Conservation (phyloP, 2,113 vertebrate genomes). For the Gambusia holbrooki region DNA sequence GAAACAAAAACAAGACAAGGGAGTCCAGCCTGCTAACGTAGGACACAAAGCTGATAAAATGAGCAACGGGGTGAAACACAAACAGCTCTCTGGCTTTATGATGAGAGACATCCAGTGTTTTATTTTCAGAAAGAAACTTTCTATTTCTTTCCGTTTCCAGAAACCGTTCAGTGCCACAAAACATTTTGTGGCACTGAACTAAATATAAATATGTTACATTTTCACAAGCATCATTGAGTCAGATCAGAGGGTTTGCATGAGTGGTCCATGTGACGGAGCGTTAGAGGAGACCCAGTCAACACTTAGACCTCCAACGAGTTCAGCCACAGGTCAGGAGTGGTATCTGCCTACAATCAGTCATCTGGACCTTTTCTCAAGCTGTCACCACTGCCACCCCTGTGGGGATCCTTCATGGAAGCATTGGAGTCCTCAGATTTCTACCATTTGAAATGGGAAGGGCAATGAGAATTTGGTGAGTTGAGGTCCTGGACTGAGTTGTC, state of each 20-base stretch:
- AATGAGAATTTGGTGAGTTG: neutral
- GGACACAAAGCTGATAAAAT: conserved; percentile 1
- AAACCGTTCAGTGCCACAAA: neutral
- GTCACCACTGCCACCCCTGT: conserved; percentile 30
- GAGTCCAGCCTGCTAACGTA: neutral
- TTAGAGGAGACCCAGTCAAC: conserved; percentile 1
- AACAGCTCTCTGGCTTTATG: conserved; percentile 8
- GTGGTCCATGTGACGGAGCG: neutral
- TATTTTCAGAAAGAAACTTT: conserved; percentile 22
- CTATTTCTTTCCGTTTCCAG: neutral
- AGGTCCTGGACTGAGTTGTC: neutral
- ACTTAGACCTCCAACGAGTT: conserved; percentile 50
- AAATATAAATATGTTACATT: conserved; percentile 1
- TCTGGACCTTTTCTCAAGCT: conserved; percentile 51
- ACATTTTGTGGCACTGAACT: conserved; percentile 13
- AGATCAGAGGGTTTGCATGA: conserved; percentile 5
- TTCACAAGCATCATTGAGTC: conserved; percentile 11
- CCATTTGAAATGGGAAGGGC: conserved; percentile 4
- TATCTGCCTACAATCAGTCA: conserved; percentile 53
- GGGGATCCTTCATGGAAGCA: conserved; percentile 22
- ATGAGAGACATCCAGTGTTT: conserved; percentile 6
- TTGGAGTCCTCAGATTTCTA: conserved; percentile 7
- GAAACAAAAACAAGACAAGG: conserved; percentile 30
- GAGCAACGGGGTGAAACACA: neutral
- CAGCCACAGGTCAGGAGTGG: conserved; percentile 53